Conservation (phyloP, 2,113 vertebrate genomes). For the Plotosus lineatus region DNA sequence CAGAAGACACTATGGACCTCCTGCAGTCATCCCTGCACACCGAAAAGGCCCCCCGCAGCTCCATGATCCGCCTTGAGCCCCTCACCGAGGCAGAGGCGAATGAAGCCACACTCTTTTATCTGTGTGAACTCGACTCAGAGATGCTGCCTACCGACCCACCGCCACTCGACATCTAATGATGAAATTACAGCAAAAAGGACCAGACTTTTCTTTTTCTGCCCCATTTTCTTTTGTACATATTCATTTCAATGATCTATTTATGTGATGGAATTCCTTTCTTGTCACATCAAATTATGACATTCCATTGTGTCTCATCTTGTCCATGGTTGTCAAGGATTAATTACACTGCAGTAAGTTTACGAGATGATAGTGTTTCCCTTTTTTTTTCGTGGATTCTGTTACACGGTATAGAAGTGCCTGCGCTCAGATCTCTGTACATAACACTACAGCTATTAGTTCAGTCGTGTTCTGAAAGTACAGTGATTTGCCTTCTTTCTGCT, state of each 20-base stretch:
- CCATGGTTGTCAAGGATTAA: conserved; percentile 4
- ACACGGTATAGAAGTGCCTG: conserved; percentile 53
- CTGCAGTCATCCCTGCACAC: conserved; percentile 75
- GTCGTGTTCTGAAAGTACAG: conserved; percentile 34
- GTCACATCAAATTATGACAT: conserved; percentile 32
- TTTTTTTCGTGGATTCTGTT: background rate
- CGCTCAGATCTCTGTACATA: conserved; percentile 26
- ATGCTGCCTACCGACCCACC: conserved; percentile 73
- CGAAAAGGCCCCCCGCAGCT: conserved; percentile 72
- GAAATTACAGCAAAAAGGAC: conserved; percentile 1
- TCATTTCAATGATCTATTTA: conserved; percentile 83
- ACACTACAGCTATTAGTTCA: conserved; percentile 39
- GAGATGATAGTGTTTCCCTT: background rate
- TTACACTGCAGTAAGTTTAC: conserved; percentile 17
- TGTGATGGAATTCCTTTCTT: conserved; percentile 46
- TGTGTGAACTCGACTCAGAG: conserved; percentile 84
- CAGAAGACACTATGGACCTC: conserved; percentile 74
- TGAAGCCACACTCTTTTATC: conserved; percentile 88
- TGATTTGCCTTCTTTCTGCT: conserved; percentile 49
- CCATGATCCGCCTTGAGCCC: conserved; percentile 88
- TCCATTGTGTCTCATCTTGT: conserved; percentile 20
- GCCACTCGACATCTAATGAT: conserved; percentile 73
- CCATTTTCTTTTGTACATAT: conserved; percentile 73
- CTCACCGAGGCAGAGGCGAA: conserved; percentile 91
- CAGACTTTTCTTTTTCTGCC: background rate